Percentiles rank a stretch among this genome's conserved stretches.
Evolutionary conservation across 2,113 vertebrate species (phyloP).

Genomic region (Lophius piscatorius): DNA sequence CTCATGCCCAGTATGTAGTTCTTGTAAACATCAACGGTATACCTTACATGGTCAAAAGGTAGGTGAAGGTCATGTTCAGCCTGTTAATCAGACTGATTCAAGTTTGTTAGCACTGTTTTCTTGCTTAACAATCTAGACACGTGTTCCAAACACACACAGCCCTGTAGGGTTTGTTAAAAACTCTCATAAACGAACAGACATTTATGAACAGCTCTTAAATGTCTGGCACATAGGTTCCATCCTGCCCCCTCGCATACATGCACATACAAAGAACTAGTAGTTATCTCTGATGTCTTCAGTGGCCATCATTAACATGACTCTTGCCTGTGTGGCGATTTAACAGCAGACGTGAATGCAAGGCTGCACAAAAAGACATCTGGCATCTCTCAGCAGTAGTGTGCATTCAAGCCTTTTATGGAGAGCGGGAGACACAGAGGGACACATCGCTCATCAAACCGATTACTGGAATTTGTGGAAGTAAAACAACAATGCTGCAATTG

Average conservation of each 20-base stretch:
- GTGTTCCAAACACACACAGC: conserved; percentile 2
- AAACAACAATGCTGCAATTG: no score
- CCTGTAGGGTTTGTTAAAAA: conserved; percentile 31
- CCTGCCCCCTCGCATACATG: no score
- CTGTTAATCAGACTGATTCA: no score
- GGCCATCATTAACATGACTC: conserved; percentile 33
- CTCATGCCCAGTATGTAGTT: no score
- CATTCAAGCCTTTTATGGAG: conserved; percentile 52
- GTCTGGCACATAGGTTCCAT: conserved; percentile 20
- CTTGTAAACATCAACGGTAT: no score
- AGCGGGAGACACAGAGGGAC: conserved; percentile 23
- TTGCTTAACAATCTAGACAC: conserved; percentile 18
- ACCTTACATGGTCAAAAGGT: no score
- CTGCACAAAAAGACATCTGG: not conserved
- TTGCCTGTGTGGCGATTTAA: conserved; percentile 28
- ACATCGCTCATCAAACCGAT: no score
- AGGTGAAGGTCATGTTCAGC: no score
- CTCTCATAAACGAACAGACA: no score
- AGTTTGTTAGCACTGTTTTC: conserved; percentile 5
- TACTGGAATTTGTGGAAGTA: no score
- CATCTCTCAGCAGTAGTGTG: conserved; percentile 29
- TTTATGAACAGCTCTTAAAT: conserved; percentile 2
- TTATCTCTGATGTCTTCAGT: not conserved
- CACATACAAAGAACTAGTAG: not conserved
- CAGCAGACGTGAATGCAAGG: not conserved